A percentile compares a stretch with the other conserved stretches of the same genome.
Conservation (phyloP, 2,113 vertebrate genomes). For the Perccottus glenii region DNA sequence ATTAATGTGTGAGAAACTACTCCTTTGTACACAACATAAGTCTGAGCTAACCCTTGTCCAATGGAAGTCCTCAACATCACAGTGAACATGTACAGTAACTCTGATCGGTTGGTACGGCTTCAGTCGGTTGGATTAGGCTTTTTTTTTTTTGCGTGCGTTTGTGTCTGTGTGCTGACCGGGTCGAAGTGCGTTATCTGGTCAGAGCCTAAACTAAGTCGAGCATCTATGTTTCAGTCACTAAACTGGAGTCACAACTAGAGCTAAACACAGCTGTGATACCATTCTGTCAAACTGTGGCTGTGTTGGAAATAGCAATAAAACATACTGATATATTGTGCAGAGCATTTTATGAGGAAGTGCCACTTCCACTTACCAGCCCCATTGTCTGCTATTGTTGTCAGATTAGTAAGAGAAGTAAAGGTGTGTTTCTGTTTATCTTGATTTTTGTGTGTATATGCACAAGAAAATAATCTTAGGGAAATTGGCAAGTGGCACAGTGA, state of each 20-base stretch:
- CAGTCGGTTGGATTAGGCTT: too few species aligned
- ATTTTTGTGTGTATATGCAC: too few species aligned
- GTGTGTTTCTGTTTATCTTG: too few species aligned
- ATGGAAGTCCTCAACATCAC: slow-evolving; percentile 1
- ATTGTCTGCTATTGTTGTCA: too few species aligned
- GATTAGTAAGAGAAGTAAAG: too few species aligned
- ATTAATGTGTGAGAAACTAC: slow-evolving; percentile 30
- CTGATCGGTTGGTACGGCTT: not conserved
- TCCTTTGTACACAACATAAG: not conserved
- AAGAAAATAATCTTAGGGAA: too few species aligned
- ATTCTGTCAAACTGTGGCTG: not conserved
- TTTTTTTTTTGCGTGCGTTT: not conserved
- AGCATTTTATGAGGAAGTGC: too few species aligned
- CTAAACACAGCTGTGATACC: not conserved
- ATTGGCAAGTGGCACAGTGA: too few species aligned
- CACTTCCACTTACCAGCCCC: too few species aligned
- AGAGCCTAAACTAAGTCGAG: not conserved
- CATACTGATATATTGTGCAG: not conserved
- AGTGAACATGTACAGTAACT: slow-evolving; percentile 4
- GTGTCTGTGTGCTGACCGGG: not conserved
- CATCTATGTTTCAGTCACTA: not conserved
- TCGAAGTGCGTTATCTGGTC: not conserved
- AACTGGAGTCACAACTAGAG: slow-evolving; percentile 1
- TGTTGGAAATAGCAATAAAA: not conserved
- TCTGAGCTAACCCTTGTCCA: not conserved